A percentile compares a stretch with the other conserved stretches of the same genome.
These are phyloP conservation scores for Microctonus aethiopoides DNA, from an alignment of 2,888 invertebrate species.

Conservation along the genomic window DNA sequence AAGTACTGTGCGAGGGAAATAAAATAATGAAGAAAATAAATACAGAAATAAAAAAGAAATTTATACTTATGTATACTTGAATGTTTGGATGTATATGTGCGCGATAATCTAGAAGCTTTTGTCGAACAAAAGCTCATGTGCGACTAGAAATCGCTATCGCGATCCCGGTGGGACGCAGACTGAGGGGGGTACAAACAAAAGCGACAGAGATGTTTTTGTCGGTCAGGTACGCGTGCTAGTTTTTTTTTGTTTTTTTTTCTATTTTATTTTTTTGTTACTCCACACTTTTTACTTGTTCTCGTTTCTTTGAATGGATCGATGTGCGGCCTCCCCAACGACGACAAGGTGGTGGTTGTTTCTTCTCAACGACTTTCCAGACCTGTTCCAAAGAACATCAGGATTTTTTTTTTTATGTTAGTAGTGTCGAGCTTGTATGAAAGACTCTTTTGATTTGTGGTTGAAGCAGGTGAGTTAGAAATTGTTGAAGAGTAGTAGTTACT, in stretches of 20 bases:
- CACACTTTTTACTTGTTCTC: constrained; percentile 6
- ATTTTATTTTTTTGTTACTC: not conserved
- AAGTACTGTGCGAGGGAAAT: not conserved
- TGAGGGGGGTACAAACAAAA: not conserved
- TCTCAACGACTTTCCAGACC: constrained; percentile 9
- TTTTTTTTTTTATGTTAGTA: not conserved
- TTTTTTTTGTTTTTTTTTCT: not conserved
- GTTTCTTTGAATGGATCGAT: constrained; percentile 9
- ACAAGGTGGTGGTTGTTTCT: not conserved
- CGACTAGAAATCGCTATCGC: constrained; percentile 15
- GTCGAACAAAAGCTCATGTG: constrained; percentile 7
- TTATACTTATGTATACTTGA: no score
- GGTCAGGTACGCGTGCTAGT: constrained; percentile 7
- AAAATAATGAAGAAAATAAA: constrained; percentile 5
- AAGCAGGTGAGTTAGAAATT: not conserved
- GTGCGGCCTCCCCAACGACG: not conserved
- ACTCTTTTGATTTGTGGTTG: constrained; percentile 5
- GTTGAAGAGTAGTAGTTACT: not conserved
- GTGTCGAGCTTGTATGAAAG: not conserved
- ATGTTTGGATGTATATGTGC: not conserved
- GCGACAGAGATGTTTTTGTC: constrained; percentile 12
- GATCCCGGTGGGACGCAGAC: not conserved
- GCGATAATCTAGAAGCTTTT: constrained; percentile 5
- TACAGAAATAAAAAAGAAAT: constrained; percentile 19
- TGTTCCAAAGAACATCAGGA: not conserved